These are phyloP conservation scores for Agrochola lota DNA, from an alignment of 2,888 invertebrate species.

Conservation along the genomic window DNA sequence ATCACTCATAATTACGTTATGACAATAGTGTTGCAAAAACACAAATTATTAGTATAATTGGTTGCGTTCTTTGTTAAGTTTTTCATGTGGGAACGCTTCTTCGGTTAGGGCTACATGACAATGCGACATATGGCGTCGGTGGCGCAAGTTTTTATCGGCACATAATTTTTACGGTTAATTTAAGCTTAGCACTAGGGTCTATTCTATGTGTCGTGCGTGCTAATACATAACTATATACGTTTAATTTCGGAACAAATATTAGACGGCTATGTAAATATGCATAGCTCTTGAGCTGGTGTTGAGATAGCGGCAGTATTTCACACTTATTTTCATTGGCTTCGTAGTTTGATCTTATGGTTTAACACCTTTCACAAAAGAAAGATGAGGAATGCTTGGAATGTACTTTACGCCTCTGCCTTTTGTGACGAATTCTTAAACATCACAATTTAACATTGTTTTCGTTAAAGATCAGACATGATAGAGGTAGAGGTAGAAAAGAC, in stretches of 20 bases:
- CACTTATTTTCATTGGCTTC: conserved; percentile 13
- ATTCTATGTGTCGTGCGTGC: conserved; percentile 26
- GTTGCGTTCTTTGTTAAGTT: conserved; percentile 48
- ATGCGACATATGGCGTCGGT: conserved; percentile 23
- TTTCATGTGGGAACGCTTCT: conserved; percentile 58
- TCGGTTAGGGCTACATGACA: conserved; percentile 51
- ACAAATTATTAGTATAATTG: conserved; percentile 56
- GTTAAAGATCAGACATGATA: background rate
- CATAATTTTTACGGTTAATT: conserved; percentile 22
- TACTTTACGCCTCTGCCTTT: background rate
- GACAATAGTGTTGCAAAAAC: conserved; percentile 57
- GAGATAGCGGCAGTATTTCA: conserved; percentile 17
- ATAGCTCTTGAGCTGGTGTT: conserved; percentile 8
- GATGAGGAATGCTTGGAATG: too few relatives aligned
- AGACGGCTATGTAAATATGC: conserved; percentile 26
- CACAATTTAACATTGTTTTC: background rate
- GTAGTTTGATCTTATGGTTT: conserved; percentile 9
- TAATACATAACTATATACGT: background rate
- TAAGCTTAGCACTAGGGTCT: background rate
- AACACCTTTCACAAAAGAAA: conserved; percentile 14
- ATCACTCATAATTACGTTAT: conserved; percentile 35
- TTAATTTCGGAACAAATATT: conserved; percentile 35
- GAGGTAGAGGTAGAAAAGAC: background rate
- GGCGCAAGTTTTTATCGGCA: conserved; percentile 39
- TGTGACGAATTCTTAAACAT: background rate